Percentiles rank a stretch among this genome's conserved stretches.
Conservation (phyloP, 2,888 invertebrate genomes). For the Eurytoma californica region DNA sequence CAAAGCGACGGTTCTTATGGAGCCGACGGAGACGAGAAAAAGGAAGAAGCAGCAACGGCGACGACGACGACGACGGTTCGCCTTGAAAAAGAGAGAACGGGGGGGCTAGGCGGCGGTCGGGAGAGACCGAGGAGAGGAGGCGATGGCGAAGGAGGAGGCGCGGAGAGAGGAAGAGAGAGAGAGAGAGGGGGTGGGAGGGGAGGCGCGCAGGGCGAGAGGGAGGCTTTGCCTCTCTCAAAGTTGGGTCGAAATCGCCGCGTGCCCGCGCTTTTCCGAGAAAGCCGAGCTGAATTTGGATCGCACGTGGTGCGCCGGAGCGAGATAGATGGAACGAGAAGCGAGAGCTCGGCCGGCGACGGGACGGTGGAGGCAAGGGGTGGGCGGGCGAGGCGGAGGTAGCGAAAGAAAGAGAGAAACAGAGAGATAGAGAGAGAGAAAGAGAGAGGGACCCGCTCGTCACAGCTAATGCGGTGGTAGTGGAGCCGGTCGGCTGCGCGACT, state of each 20-base stretch:
- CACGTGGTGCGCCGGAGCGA: background rate
- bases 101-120: background rate
- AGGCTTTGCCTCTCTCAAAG: slow-evolving; percentile 10
- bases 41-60: slow-evolving; percentile 1
- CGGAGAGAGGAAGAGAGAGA: slow-evolving; percentile 8
- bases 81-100: slow-evolving; percentile 46
- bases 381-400: background rate
- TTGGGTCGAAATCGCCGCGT: slow-evolving; percentile 36
- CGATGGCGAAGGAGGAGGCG: background rate
- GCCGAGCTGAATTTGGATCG: slow-evolving; percentile 50
- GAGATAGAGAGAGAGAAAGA: background rate
- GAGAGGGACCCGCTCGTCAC: background rate
- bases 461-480: too few relatives aligned
- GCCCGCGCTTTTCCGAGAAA: slow-evolving; percentile 51
- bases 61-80: slow-evolving; percentile 32
- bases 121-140: background rate
- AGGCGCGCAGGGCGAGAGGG: background rate
- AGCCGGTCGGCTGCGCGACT: too few relatives aligned
- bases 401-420: background rate
- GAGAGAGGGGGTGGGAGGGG: background rate
- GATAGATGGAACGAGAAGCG: background rate
- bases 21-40: background rate
- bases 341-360: slow-evolving; percentile 19
- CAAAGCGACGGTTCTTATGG: background rate
- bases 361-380: slow-evolving; percentile 4